These are phyloP conservation scores for Myxocyprinus asiaticus DNA, from an alignment of 2,113 vertebrate species.

Conservation along the genomic window DNA sequence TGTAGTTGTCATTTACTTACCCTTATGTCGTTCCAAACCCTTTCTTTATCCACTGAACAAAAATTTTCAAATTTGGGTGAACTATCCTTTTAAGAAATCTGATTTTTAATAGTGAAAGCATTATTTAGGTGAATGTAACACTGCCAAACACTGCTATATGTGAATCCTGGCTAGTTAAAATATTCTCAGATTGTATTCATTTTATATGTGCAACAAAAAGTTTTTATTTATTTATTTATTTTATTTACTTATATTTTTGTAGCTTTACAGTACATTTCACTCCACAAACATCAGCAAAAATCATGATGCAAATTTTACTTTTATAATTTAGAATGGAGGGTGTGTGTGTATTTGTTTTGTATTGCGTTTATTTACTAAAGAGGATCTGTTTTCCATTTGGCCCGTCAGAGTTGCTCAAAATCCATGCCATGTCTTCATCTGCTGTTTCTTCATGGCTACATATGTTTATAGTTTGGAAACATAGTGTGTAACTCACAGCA, in stretches of 20 bases:
- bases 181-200: too few relatives aligned
- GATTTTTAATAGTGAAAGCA: neutral
- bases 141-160: too few relatives aligned
- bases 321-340: too few relatives aligned
- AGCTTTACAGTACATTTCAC: neutral
- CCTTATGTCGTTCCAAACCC: too few relatives aligned
- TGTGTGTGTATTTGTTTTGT: neutral
- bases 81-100: neutral
- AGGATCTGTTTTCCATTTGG: conserved; percentile 69
- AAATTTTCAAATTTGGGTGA: too few relatives aligned
- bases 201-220: too few relatives aligned
- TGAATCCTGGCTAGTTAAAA: too few relatives aligned
- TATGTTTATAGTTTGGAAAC: conserved; percentile 58
- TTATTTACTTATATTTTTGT: too few relatives aligned
- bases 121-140: too few relatives aligned
- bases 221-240: too few relatives aligned
- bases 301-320: conserved; percentile 54
- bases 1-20: too few relatives aligned
- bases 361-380: conserved; percentile 53
- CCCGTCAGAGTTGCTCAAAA: conserved; percentile 36
- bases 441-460: conserved; percentile 6
- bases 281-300: conserved; percentile 24
- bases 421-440: conserved; percentile 10
- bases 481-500: neutral
- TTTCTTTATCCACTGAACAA: too few relatives aligned